A percentile compares a stretch with the other conserved stretches of the same genome.
These are phyloP conservation scores for Drosophila punjabiensis DNA, from an alignment of 1,140 invertebrate species.

Conservation along the genomic window DNA sequence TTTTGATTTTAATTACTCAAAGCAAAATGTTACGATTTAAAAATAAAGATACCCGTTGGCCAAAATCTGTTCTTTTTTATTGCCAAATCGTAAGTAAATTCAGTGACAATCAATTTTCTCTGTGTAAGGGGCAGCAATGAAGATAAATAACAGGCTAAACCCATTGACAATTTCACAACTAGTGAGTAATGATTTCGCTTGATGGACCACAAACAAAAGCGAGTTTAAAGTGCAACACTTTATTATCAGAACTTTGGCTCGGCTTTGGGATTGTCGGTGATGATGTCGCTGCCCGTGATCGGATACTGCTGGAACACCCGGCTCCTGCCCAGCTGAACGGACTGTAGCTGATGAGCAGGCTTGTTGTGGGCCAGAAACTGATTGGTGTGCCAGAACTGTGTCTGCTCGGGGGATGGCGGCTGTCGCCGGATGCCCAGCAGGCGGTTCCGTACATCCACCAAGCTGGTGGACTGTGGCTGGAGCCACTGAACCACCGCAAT, in stretches of 20 bases:
- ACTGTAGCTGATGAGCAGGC: slow-evolving; percentile 64
- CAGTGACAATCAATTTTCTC: neutral
- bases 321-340: slow-evolving; percentile 60
- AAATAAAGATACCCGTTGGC: no score
- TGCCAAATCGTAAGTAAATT: neutral
- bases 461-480: slow-evolving; percentile 60
- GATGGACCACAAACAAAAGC: neutral
- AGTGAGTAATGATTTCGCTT: slow-evolving; percentile 22
- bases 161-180: slow-evolving; percentile 6
- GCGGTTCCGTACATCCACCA: slow-evolving; percentile 76
- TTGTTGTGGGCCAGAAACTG: slow-evolving; percentile 76
- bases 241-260: slow-evolving; percentile 57
- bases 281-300: slow-evolving; percentile 41
- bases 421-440: slow-evolving; percentile 67
- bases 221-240: slow-evolving; percentile 8
- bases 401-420: slow-evolving; percentile 49
- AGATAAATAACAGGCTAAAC: slow-evolving; percentile 35
- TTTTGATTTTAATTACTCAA: no score
- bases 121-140: neutral
- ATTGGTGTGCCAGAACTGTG: slow-evolving; percentile 76
- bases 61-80: neutral
- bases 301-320: slow-evolving; percentile 81
- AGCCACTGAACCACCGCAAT: slow-evolving; percentile 62
- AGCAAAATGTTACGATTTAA: no score
- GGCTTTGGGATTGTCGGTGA: slow-evolving; percentile 23